Evolutionary conservation across 2,888 invertebrate species (phyloP), one percentile per base, ranked within the genome.

Genomic region (Limnephilus auricula): DNA sequence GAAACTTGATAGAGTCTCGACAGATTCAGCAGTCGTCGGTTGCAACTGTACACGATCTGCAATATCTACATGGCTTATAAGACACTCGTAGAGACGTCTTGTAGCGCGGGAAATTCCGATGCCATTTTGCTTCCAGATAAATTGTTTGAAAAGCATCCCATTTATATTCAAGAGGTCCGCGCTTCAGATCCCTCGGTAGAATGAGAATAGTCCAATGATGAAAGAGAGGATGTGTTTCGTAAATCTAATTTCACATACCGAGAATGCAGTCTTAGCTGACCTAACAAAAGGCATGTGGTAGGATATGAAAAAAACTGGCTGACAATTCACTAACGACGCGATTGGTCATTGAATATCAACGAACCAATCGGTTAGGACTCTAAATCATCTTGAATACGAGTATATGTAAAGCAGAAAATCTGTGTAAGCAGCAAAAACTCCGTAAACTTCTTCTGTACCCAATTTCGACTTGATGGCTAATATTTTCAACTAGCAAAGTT

Each of bases 161-260:
- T 92, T 90, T 90, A 90, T 90, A 92, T 92, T 91, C 92, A 89
- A 85, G 90, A 32, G n/a, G 85, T 40, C 91, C 85, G 78, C 91
- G 91, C 83, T 89, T 88, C 50, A 88, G 90, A 89, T 89, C 91
- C 87, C 88, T 84, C 84, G 91, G 92, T 90, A 91, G 91, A 93
- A 92, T 93, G 91, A 91, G 93, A 93, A 92, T 91, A 90, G 87
- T 85, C 93, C 92, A 92, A 92, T 92, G 93, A 92, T 9, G 65
- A 65, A 65, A 65, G 65, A 65, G 65, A 65, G 65, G 65, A 65
- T 25, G 65, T 65, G 65, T 65, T 65, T 9, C 5, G 5, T 65
- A 65, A 65, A 25, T 50, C 18, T 18, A 50, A 18, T 50, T 50
- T 18, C 18, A 50, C 13, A 50, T 50, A 50, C 13, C 15, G 25